phyloP scores from a whole-genome alignment of 2,797 vertebrate genomes.

The Tenualosa thibaudeaui region DNA sequence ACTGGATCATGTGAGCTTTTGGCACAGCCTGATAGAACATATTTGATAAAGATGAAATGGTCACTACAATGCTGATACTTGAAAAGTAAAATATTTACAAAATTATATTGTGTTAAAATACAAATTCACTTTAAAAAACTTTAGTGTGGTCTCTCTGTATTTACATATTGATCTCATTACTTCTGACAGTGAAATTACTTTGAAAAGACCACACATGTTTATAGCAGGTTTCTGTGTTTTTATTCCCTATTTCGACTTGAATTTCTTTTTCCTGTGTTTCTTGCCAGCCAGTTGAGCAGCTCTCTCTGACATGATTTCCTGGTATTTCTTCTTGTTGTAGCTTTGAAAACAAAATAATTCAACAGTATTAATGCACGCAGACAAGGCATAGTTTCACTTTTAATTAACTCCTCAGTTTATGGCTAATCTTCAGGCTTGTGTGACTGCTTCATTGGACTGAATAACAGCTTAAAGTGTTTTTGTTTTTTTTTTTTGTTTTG shows the following conservation, averaged over 20 bases:
- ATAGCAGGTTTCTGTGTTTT: not conserved
- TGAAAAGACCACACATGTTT: not conserved
- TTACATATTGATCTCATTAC: not conserved
- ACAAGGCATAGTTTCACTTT: not conserved
- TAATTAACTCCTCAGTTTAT: not conserved
- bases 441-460: not conserved
- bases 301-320: slow-evolving; percentile 86
- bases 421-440: not conserved
- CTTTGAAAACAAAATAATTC: slow-evolving; percentile 67
- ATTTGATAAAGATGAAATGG: not conserved
- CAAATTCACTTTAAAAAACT: not conserved
- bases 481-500: too few species aligned
- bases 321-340: slow-evolving; percentile 91
- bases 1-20: not conserved
- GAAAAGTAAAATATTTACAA: slow-evolving; percentile 12
- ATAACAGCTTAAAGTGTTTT: too few species aligned
- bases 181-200: not conserved
- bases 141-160: not conserved
- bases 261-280: slow-evolving; percentile 86
- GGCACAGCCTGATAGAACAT: not conserved
- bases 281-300: slow-evolving; percentile 84
- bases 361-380: not conserved
- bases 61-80: not conserved
- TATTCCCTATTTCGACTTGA: slow-evolving; percentile 73
- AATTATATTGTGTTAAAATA: not conserved